A percentile compares a stretch with the other conserved stretches of the same genome.
These are phyloP conservation scores for Epizoanthus rinbou DNA, from an alignment of 92 coral and sea anemone species.

Conservation along the genomic window DNA sequence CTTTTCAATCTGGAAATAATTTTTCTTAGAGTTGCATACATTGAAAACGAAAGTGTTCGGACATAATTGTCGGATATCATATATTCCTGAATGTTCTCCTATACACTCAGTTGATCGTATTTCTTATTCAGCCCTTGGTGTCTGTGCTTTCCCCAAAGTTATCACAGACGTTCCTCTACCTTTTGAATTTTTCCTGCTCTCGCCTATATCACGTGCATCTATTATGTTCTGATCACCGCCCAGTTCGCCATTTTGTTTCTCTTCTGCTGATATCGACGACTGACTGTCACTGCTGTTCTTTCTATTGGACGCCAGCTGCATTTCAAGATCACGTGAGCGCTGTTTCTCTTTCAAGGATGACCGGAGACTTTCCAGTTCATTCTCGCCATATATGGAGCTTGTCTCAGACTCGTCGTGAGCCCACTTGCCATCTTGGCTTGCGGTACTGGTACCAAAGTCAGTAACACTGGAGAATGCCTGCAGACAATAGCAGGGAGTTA, in stretches of 20 bases:
- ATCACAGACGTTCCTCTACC: background rate
- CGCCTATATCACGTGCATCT: slow-evolving; percentile 17
- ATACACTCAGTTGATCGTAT: too few relatives aligned
- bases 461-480: slow-evolving; percentile 71
- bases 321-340: slow-evolving; percentile 9
- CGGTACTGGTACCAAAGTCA: slow-evolving; percentile 45
- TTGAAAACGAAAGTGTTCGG: too few relatives aligned
- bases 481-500: too few relatives aligned
- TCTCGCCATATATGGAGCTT: slow-evolving; percentile 59
- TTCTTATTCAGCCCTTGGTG: too few relatives aligned
- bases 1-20: too few relatives aligned
- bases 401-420: slow-evolving; percentile 74
- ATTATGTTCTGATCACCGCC: slow-evolving; percentile 16
- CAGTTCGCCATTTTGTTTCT: slow-evolving; percentile 25
- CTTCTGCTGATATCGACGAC: slow-evolving; percentile 8
- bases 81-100: too few relatives aligned
- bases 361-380: slow-evolving; percentile 21
- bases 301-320: background rate
- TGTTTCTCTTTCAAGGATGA: slow-evolving; percentile 22
- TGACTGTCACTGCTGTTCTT: slow-evolving; percentile 14
- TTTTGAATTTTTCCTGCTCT: slow-evolving; percentile 15
- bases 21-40: too few relatives aligned
- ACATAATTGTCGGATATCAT: too few relatives aligned
- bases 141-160: too few relatives aligned
- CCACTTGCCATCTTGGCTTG: slow-evolving; percentile 76